Conservation (phyloP, 2,113 vertebrate species). For the Todiramphus chloris region DNA sequence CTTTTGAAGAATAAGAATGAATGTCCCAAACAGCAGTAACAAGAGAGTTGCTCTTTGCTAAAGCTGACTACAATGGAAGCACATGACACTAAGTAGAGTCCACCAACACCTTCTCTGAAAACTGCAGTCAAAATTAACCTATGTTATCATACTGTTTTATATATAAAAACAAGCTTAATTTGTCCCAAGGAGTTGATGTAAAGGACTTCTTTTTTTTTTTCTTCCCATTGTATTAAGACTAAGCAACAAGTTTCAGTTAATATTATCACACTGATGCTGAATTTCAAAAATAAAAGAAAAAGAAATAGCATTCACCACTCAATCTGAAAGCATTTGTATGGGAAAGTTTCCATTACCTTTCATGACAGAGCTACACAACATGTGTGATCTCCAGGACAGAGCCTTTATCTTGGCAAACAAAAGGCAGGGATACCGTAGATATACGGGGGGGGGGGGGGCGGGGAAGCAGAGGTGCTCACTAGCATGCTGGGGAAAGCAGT, state of each 20-base stretch:
- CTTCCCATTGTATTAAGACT: not conserved
- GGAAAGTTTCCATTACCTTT: not conserved
- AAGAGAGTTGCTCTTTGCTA: not conserved
- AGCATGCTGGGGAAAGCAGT: not conserved
- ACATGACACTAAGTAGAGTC: not conserved
- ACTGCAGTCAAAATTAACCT: not conserved
- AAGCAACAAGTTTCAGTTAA: not conserved
- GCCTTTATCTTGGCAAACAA: not conserved
- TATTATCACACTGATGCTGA: not conserved
- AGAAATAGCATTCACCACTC: not conserved
- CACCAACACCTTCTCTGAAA: not conserved
- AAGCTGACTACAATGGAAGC: not conserved
- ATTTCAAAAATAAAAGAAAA: not conserved
- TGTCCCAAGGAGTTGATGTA: not conserved
- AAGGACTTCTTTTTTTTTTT: not conserved
- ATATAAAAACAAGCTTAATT: not conserved
- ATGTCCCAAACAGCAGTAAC: not conserved
- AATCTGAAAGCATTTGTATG: not conserved
- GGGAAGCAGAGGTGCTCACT: not conserved
- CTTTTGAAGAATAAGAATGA: not conserved
- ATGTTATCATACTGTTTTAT: not conserved
- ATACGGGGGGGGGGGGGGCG: no score
- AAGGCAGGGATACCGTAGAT: not conserved
- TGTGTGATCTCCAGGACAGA: not conserved
- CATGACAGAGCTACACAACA: not conserved